Evolutionary conservation across 2,888 invertebrate genomes (phyloP), one percentile per base, ranked within the genome.

Genomic region (Apeira syringaria): DNA sequence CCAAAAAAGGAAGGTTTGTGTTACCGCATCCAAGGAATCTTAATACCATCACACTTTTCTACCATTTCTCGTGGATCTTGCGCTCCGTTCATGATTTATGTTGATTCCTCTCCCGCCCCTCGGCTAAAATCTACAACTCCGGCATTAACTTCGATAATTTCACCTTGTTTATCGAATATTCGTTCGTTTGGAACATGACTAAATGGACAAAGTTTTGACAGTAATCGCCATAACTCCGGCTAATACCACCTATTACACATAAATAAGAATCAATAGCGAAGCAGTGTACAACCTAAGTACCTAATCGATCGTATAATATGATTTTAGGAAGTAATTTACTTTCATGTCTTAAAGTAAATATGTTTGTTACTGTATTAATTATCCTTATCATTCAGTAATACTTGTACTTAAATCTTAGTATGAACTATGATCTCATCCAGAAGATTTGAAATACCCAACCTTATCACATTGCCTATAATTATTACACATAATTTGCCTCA

Each of bases 401-500:
- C n/a, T n/a, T n/a, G n/a, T n/a, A n/a, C n/a, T n/a, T n/a, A n/a
- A n/a, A n/a, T n/a, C n/a, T n/a, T 44, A 40, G 34, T 38, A 46
- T 46, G 36, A 29, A 41, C 33, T 53, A 68, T 80, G 80, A 80
- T 74, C 69, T 79, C 79, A 80, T 76, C 64, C 57, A 64, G 70
- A 68, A n/a, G n/a, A n/a, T n/a, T n/a, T n/a, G n/a, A n/a, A 68
- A 63, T 64, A 62, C 61, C 66, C 42, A 48, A 67, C 66, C 70
- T 75, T 76, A 68, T 59, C 57, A 58, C 20, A 33, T 20, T 24
- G 22, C 11, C 15, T 41, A 38, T n/a, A 4, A 5, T 15, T 29
- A 28, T 17, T 47, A 37, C 30, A 30, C n/a, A 33, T 17, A 41
- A 44, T 36, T 11, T 26, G 44, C 46, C 54, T 59, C 57, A 57